Evolutionary conservation across 2,113 vertebrate genomes (phyloP).

Genomic region (Phoenicopterus ruber): DNA sequence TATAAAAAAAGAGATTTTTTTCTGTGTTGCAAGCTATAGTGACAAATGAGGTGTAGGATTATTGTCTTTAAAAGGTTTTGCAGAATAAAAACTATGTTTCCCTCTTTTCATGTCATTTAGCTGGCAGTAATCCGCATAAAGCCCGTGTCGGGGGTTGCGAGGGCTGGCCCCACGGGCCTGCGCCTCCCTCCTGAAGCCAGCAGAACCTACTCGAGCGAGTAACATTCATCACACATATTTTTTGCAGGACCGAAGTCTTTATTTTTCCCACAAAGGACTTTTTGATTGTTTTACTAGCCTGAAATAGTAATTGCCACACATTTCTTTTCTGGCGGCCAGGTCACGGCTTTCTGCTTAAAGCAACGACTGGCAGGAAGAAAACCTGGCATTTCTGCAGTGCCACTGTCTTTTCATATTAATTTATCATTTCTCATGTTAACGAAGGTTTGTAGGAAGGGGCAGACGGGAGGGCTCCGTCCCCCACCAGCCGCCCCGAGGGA

Average conservation of each 20-base stretch:
- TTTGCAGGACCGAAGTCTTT: not conserved
- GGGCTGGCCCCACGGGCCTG: not conserved
- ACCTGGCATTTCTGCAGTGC: not conserved
- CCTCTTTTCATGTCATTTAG: accelerated
- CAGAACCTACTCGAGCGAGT: not conserved
- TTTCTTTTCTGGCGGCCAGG: not conserved
- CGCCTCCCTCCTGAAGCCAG: no score
- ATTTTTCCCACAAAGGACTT: not conserved
- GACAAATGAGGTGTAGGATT: no score
- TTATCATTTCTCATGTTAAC: not conserved
- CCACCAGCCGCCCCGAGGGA: no score
- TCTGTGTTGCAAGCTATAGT: not conserved
- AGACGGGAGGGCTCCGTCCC: no score
- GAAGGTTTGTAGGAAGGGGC: not conserved
- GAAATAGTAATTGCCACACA: accelerated
- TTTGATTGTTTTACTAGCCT: not conserved
- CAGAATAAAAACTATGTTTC: not conserved
- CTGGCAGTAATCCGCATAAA: not conserved
- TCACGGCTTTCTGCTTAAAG: not conserved
- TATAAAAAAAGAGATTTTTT: not conserved
- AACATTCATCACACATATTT: accelerated
- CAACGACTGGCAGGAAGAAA: accelerated
- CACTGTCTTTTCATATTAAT: accelerated
- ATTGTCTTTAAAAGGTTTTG: not conserved
- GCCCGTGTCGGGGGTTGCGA: accelerated